Percentiles rank a stretch among this genome's conserved stretches.
phyloP scores from a whole-genome alignment of 1,140 invertebrate species.

The Drosophila ohnishii region DNA sequence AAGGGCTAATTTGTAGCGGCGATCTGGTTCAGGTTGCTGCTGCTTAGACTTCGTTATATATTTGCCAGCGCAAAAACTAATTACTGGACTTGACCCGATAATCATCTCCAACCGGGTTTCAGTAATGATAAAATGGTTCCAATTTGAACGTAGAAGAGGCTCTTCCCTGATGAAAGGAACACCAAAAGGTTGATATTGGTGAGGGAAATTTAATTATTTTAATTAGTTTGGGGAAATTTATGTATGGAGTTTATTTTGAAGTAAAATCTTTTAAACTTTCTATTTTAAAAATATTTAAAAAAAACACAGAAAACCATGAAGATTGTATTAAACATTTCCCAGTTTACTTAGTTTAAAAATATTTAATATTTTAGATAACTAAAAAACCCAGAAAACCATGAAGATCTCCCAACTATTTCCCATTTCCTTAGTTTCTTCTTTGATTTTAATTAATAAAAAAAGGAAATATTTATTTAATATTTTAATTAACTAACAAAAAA shows the following conservation, averaged over 20 bases:
- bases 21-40: constrained; percentile 23
- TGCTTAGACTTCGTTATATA: constrained; percentile 54
- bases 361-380: constrained; percentile 27
- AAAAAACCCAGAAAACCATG: background rate
- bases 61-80: constrained; percentile 78
- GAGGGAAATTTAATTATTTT: constrained; percentile 11
- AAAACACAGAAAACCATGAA: too few relatives aligned
- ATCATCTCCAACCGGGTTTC: constrained; percentile 50
- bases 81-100: constrained; percentile 64
- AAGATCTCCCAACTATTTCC: background rate
- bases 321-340: too few relatives aligned
- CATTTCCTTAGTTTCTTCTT: background rate
- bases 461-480: background rate
- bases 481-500: too few relatives aligned
- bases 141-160: background rate
- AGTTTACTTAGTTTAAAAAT: background rate
- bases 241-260: background rate
- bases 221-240: background rate
- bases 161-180: constrained; percentile 5
- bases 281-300: too few relatives aligned
- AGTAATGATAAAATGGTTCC: constrained; percentile 54
- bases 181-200: background rate
- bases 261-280: too few relatives aligned
- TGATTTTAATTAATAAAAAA: constrained; percentile 40
- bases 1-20: constrained; percentile 75